Base-by-base conservation (phyloP, 2,113 vertebrate genomes). In the Oenanthe melanoleuca region DNA sequence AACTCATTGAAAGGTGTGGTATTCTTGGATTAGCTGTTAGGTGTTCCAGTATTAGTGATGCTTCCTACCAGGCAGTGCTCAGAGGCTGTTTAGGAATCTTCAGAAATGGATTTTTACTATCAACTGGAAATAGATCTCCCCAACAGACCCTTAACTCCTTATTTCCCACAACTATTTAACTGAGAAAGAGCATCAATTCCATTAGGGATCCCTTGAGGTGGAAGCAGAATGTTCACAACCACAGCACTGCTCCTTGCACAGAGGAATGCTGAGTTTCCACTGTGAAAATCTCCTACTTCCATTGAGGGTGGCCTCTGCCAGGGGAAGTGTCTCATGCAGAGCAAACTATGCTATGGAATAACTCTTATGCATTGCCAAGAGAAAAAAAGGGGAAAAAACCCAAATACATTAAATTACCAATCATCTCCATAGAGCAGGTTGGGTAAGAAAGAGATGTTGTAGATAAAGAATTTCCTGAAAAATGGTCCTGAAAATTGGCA, bases 331-430 rank as follows among this genome's bases (percentile, higher is more conserved):
- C 37, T 71, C 34, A 86, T 12, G 52, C 55, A 49, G 7, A 78
- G 22, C 34, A 66, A 57, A 73, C 60, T 42, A 6, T 11, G 34
- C 45, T 63, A 44, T 20, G 45, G 9, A 19, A 34, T 17, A 67
- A 34, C 7, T 64, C 38, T 63, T 22, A 40, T 6, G 38, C 15
- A 42, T 28, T 49, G 59, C 59, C 73, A 70, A 73, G 2, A 59
- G 9, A 1, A 5, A 23, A 49, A 70, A 61, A 18, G 0, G 3
- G 5, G 13, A 1, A 0, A 1, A 60, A 34, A 2, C 0, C 26
- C 20, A 57, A 67, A 64, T 20, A 31, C 10, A 63, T 26, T 33
- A 52, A 52, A 83, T 67, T 42, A 42, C 24, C 44, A 73, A 28
- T 25, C 16, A 34, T 33, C 59, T 70, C 42, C 75, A 73, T 0